These are phyloP conservation scores for Hystrix cristata DNA, from an alignment of 2,113 vertebrate genomes.

Conservation along the genomic window DNA sequence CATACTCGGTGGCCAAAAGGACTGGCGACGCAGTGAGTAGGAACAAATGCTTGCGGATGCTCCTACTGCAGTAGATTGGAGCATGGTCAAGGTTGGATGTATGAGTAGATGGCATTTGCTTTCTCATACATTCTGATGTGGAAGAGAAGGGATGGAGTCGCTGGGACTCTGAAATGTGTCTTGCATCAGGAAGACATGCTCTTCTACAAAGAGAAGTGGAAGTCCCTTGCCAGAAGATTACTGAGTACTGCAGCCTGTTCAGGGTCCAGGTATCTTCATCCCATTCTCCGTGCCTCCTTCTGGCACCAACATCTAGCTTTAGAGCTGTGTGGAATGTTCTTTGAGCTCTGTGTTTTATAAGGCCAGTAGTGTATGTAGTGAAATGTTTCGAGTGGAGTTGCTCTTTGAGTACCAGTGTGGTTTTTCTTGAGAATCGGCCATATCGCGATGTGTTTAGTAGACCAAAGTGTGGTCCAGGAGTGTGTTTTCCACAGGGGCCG, in stretches of 20 bases:
- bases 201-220: neutral
- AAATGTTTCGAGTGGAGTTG: neutral
- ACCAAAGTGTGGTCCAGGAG: neutral
- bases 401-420: neutral
- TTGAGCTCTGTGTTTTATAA: neutral
- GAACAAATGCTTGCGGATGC: neutral
- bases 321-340: neutral
- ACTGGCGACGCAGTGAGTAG: rapidly evolving
- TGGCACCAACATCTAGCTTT: neutral
- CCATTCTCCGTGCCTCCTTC: neutral
- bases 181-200: neutral
- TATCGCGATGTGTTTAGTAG: neutral
- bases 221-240: neutral
- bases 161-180: neutral
- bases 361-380: neutral
- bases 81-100: neutral
- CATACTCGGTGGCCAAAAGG: neutral
- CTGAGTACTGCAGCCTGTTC: neutral
- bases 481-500: neutral
- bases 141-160: neutral
- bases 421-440: neutral
- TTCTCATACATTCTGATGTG: neutral
- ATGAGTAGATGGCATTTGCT: neutral
- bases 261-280: neutral
- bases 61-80: neutral